phyloP scores from a whole-genome alignment of 2,888 invertebrate genomes.

The Notodonta dromedarius region DNA sequence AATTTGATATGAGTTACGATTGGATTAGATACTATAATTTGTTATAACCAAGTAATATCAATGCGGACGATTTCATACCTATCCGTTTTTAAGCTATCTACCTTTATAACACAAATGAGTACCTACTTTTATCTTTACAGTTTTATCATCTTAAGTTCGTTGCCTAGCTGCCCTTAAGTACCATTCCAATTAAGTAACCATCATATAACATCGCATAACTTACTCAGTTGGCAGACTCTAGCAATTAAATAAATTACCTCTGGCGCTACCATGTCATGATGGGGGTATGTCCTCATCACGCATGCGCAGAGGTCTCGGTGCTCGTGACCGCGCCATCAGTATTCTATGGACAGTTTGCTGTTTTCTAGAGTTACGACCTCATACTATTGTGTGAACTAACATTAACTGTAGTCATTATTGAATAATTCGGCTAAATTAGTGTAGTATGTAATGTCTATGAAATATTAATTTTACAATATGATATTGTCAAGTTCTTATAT shows the following conservation, averaged over 20 bases:
- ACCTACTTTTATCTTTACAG: neutral
- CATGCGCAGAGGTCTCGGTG: conserved; percentile 52
- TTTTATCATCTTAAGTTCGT: neutral
- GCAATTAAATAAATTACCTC: conserved; percentile 30
- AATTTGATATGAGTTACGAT: too few relatives aligned
- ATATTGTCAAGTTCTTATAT: too few relatives aligned
- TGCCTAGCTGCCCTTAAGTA: neutral
- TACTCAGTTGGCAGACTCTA: conserved; percentile 17
- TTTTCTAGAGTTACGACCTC: conserved; percentile 26
- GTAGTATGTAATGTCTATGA: too few relatives aligned
- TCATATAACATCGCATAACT: conserved; percentile 9
- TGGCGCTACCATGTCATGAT: conserved; percentile 20
- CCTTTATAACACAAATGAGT: too few relatives aligned
- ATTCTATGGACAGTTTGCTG: conserved; percentile 48
- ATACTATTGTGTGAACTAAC: too few relatives aligned
- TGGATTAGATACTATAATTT: too few relatives aligned
- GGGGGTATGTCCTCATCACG: conserved; percentile 48
- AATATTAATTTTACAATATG: too few relatives aligned
- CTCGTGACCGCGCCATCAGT: conserved; percentile 63
- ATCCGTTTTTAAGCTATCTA: too few relatives aligned
- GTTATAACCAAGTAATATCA: too few relatives aligned
- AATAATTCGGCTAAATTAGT: too few relatives aligned
- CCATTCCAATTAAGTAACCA: conserved; percentile 21
- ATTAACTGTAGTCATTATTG: too few relatives aligned
- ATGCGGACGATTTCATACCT: too few relatives aligned